Percentiles rank a stretch among this genome's conserved stretches.
These are phyloP conservation scores for Melolontha melolontha DNA, from an alignment of 2,888 invertebrate genomes.

Conservation along the genomic window DNA sequence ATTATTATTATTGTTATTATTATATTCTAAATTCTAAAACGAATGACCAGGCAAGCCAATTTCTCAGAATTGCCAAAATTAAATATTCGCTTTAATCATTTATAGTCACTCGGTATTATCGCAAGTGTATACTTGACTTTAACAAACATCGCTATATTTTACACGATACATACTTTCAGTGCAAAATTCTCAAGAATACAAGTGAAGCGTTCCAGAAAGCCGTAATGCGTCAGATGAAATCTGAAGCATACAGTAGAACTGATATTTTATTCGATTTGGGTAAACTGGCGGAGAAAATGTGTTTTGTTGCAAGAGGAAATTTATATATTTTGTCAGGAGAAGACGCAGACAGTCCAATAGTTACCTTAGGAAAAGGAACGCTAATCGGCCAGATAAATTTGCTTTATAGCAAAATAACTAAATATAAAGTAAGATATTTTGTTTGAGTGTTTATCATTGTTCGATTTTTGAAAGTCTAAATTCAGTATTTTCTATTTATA, in stretches of 20 bases:
- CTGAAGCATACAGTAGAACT: constrained; percentile 33
- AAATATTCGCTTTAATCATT: too few relatives aligned
- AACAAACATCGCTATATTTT: too few relatives aligned
- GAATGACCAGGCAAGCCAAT: too few relatives aligned
- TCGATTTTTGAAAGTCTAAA: too few relatives aligned
- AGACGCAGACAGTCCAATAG: constrained; percentile 51
- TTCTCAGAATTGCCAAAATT: too few relatives aligned
- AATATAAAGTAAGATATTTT: constrained; percentile 45
- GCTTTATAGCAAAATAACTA: constrained; percentile 43
- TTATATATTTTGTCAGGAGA: constrained; percentile 51
- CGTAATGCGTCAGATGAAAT: constrained; percentile 25
- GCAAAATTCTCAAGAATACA: constrained; percentile 23
- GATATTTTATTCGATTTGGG: constrained; percentile 37
- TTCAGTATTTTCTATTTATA: too few relatives aligned
- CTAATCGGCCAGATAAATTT: constrained; percentile 49
- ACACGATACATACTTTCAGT: constrained; percentile 14
- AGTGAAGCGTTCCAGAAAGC: constrained; percentile 37
- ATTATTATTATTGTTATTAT: too few relatives aligned
- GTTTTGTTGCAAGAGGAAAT: constrained; percentile 50
- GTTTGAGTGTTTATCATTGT: too few relatives aligned
- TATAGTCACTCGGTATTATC: too few relatives aligned
- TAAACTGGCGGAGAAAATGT: constrained; percentile 43
- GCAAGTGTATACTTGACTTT: too few relatives aligned
- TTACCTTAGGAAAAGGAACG: constrained; percentile 51
- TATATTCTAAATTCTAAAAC: too few relatives aligned